Conservation (phyloP, 2,888 invertebrate species). For the Linyphia triangularis region DNA sequence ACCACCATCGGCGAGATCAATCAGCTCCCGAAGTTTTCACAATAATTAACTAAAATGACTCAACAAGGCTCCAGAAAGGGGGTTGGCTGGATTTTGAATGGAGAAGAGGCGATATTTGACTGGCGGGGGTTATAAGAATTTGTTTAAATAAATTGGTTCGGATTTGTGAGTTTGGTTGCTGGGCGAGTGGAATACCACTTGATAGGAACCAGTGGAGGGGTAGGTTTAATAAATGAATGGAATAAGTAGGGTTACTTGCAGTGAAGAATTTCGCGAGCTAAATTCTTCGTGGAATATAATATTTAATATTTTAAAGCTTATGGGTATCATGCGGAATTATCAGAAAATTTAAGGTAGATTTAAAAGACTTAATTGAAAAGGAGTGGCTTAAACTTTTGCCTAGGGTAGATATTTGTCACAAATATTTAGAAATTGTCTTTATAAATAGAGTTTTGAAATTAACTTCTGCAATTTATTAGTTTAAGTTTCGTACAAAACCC, state of each 20-base stretch:
- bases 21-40: background rate
- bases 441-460: no score
- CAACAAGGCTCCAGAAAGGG: background rate
- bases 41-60: background rate
- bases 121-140: background rate
- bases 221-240: background rate
- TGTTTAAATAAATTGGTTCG: background rate
- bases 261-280: background rate
- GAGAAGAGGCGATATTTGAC: background rate
- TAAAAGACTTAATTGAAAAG: background rate
- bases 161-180: background rate
- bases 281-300: background rate
- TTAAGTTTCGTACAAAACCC: no score
- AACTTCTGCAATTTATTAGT: no score
- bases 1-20: background rate
- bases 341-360: background rate
- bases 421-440: no score
- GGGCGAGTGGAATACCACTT: background rate
- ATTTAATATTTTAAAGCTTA: background rate
- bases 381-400: background rate
- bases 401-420: background rate
- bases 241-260: background rate
- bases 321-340: background rate
- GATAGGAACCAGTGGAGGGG: background rate
- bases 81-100: background rate